phyloP scores from a whole-genome alignment of 1,140 invertebrate species.

The Sycophila sp. region DNA sequence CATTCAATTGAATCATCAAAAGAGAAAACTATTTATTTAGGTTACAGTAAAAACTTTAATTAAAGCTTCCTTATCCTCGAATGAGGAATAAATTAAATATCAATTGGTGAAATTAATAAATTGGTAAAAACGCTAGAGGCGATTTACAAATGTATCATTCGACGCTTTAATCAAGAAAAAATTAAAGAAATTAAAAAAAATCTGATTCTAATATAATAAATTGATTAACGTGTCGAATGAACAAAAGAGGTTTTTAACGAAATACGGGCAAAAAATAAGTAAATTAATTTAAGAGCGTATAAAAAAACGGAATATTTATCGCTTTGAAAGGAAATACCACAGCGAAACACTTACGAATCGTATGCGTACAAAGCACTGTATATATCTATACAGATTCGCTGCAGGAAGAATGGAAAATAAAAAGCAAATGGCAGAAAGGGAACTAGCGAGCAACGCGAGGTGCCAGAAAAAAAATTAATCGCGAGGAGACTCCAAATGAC shows the following conservation, averaged over 20 bases:
- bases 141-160: too few relatives aligned
- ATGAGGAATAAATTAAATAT: too few relatives aligned
- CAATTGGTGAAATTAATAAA: too few relatives aligned
- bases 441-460: not conserved
- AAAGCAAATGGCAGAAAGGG: constrained; percentile 21
- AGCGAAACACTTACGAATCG: not conserved
- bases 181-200: not conserved
- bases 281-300: constrained; percentile 32
- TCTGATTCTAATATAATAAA: too few relatives aligned
- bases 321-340: not conserved
- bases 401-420: constrained; percentile 9
- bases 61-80: too few relatives aligned
- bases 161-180: too few relatives aligned
- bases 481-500: constrained; percentile 11
- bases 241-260: too few relatives aligned
- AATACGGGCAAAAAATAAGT: constrained; percentile 30
- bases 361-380: not conserved
- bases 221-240: too few relatives aligned
- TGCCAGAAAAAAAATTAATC: constrained; percentile 1
- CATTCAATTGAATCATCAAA: too few relatives aligned
- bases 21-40: too few relatives aligned
- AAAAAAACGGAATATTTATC: constrained; percentile 34
- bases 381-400: not conserved
- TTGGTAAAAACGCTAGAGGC: too few relatives aligned
- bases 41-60: too few relatives aligned